Evolutionary conservation across 2,113 vertebrate genomes (phyloP).

Genomic region (Eretmochelys imbricata): DNA sequence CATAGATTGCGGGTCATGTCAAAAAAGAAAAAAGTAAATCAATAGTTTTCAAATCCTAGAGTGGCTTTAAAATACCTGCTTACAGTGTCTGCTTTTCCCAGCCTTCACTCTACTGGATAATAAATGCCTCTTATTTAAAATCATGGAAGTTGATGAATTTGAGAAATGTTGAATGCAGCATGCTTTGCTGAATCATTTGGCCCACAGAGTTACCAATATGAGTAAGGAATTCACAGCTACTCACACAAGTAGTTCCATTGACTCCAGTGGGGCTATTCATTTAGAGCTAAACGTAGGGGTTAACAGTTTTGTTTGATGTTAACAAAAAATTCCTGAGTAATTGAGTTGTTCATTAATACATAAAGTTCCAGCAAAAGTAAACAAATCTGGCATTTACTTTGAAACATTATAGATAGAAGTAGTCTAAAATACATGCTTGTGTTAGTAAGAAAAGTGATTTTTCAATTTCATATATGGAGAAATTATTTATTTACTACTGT

Average conservation of each 20-base stretch:
- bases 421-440: not conserved
- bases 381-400: not conserved
- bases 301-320: not conserved
- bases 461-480: slow-evolving; percentile 4
- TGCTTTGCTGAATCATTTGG: not conserved
- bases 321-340: not conserved
- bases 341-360: not conserved
- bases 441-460: not conserved
- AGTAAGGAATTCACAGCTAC: not conserved
- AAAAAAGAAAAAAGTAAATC: slow-evolving; percentile 60
- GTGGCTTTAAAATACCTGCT: not conserved
- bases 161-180: not conserved
- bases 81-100: not conserved
- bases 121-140: not conserved
- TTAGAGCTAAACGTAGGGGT: not conserved
- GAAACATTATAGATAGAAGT: not conserved
- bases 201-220: not conserved
- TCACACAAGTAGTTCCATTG: not conserved
- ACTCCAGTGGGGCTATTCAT: not conserved
- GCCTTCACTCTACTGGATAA: not conserved
- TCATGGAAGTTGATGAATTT: not conserved
- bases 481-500: not conserved
- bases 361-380: not conserved
- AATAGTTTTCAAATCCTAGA: slow-evolving; percentile 50
- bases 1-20: slow-evolving; percentile 41